Evolutionary conservation across 2,113 vertebrate genomes (phyloP).

Genomic region (Ctenodactylus gundi): DNA sequence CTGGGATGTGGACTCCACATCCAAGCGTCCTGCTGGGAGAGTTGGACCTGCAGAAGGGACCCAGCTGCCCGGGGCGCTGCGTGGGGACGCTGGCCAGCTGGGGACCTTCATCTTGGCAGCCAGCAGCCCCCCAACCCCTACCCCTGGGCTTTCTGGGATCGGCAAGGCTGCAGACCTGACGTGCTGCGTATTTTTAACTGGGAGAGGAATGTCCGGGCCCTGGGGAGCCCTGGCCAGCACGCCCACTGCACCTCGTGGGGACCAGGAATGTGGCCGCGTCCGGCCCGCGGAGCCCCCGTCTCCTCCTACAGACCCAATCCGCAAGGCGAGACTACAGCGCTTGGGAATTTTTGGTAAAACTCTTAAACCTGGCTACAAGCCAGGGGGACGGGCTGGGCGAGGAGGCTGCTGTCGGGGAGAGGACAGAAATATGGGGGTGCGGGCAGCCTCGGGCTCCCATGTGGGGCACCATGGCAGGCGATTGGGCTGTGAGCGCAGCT

Average conservation of each 20-base stretch:
- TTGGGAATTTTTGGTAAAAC: slow-evolving; percentile 77
- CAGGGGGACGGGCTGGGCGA: slow-evolving; percentile 46
- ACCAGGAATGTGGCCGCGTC: slow-evolving; percentile 63
- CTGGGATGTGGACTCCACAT: not conserved
- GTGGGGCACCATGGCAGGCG: too few relatives aligned
- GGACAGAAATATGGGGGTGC: slow-evolving; percentile 49
- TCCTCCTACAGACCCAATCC: not conserved
- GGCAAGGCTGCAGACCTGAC: not conserved
- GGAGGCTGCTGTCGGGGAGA: slow-evolving; percentile 60
- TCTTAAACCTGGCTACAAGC: slow-evolving; percentile 57
- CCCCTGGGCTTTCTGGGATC: not conserved
- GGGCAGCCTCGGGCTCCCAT: not conserved
- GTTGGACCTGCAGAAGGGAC: accelerated
- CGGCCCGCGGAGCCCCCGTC: slow-evolving; percentile 43
- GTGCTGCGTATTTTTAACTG: not conserved
- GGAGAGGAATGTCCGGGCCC: not conserved
- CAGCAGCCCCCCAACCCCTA: not conserved
- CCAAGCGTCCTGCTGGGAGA: not conserved
- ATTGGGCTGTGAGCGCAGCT: too few relatives aligned
- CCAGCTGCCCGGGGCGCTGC: accelerated
- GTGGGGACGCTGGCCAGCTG: not conserved
- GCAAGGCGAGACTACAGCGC: slow-evolving; percentile 72
- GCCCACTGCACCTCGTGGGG: not conserved
- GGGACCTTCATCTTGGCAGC: not conserved
- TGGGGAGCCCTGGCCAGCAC: not conserved